Evolutionary conservation across 37 sponge, comb jelly and placozoan species (phyloP).

Genomic region (Dysidea cf. avara): DNA sequence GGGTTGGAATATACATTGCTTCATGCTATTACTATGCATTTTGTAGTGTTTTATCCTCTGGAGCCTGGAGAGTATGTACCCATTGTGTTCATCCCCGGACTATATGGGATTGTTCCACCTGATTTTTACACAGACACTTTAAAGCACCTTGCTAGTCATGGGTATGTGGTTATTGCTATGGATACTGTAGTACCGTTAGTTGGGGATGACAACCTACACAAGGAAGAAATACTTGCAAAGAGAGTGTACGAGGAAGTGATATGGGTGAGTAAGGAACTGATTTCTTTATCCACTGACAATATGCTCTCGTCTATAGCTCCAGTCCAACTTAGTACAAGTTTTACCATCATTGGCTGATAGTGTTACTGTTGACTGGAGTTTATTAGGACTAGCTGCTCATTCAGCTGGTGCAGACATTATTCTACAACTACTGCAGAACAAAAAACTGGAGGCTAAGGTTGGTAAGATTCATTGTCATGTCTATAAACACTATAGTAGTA

Average conservation of each 20-base stretch:
- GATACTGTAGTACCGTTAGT: constrained; percentile 14
- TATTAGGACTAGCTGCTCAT: constrained; percentile 36
- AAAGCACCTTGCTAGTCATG: constrained; percentile 34
- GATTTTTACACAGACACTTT: constrained; percentile 44
- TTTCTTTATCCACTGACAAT: background rate
- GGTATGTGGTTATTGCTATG: constrained; percentile 38
- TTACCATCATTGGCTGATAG: constrained; percentile 7
- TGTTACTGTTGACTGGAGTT: constrained; percentile 46
- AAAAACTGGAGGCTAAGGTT: constrained; percentile 47
- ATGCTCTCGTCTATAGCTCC: constrained; percentile 12
- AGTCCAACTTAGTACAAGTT: constrained; percentile 14
- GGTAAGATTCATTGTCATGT: background rate
- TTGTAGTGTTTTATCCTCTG: constrained; percentile 62
- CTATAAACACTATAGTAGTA: too few species aligned
- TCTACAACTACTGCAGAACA: constrained; percentile 37
- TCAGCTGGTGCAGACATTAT: constrained; percentile 47
- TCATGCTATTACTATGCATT: too few species aligned
- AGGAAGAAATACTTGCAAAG: background rate
- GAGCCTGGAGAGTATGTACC: constrained; percentile 44
- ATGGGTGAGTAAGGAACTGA: constrained; percentile 37
- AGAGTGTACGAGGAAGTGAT: constrained; percentile 8
- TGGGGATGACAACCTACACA: background rate
- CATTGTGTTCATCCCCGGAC: constrained; percentile 53
- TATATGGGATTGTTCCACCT: constrained; percentile 30
- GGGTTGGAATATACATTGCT: too few species aligned